Evolutionary conservation across 1,140 invertebrate species (phyloP), one percentile per base, ranked within the genome.

Genomic region (Lepidurus arcticus): DNA sequence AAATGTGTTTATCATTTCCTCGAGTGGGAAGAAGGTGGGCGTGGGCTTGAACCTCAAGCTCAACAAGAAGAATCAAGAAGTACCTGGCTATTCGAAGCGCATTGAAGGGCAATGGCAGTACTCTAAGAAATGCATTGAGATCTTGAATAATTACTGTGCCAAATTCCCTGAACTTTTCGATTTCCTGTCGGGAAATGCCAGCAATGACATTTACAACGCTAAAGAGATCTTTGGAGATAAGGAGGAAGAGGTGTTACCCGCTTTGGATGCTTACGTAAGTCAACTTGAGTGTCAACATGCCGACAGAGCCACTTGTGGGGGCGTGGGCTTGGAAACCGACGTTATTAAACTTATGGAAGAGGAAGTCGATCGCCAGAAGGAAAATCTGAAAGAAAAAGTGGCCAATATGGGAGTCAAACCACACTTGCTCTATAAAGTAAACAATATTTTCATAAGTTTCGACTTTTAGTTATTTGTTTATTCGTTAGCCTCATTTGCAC

Each of bases 31-130:
- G n/a, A 80, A 77, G 83, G 83, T 91, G 34, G 98, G 98, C 83
- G 89, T 98, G 43, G 97, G 96, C 0, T 86, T 98, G 11, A 94
- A 96, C 84, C 86, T 99, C 1, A 98, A 98, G 84, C 95, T 93
- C 82, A 94, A 92, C 76, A 95, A 93, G 84, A 91, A 84, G 47
- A 91, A 90, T 80, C 85, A 88, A 83, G 89, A 92, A 85, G 91
- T 92, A 0, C 88, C 90, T 42, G 95, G 94, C 10, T 97, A 92
- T 83, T 95, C 95, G 0, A 91, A 87, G 76, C 92, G 91, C 83
- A 80, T 89, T 16, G 88, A 88, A 80, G 80, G 79, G 26, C 84
- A 88, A 34, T 98, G 95, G 95, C 83, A 89, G 8, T 98, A 96
- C 83, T 94, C 95, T 1, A 81, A 86, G n/a, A 91, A 92, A 81